These are phyloP conservation scores for Periparus ater DNA, from an alignment of 2,797 vertebrate species.

Conservation along the genomic window DNA sequence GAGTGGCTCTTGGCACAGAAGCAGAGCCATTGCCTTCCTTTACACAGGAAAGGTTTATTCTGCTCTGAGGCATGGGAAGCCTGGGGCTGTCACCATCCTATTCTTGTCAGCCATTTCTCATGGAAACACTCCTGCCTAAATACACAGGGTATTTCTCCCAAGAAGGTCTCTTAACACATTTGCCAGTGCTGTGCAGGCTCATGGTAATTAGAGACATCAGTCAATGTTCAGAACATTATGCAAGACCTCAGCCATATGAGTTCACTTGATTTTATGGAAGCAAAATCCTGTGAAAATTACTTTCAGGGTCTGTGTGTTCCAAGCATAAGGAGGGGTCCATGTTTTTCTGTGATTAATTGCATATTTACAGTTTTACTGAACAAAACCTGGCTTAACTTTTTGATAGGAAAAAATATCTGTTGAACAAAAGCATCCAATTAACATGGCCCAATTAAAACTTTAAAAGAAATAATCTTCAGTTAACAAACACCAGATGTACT, in stretches of 20 bases:
- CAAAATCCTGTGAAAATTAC: not conserved
- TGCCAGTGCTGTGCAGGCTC: not conserved
- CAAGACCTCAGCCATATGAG: not conserved
- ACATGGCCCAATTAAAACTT: conserved; percentile 51
- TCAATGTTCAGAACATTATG: not conserved
- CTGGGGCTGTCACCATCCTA: not conserved
- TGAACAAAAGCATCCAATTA: conserved; percentile 42
- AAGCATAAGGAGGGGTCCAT: not conserved
- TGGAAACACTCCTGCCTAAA: not conserved
- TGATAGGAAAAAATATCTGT: not conserved
- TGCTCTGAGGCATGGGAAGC: not conserved
- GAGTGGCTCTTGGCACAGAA: not conserved
- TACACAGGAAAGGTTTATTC: not conserved
- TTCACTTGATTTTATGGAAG: not conserved
- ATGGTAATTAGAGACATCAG: not conserved
- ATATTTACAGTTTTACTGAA: conserved; percentile 43
- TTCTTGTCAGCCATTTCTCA: not conserved
- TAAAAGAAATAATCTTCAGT: conserved; percentile 45
- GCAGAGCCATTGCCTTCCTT: not conserved
- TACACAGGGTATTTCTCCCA: not conserved
- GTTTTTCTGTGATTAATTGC: conserved; percentile 44
- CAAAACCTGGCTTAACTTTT: conserved; percentile 40
- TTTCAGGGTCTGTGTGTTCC: not conserved
- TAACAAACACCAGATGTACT: conserved; percentile 47
- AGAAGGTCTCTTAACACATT: not conserved